phyloP scores from a whole-genome alignment of 2,888 invertebrate species.

The Elmis aenea region DNA sequence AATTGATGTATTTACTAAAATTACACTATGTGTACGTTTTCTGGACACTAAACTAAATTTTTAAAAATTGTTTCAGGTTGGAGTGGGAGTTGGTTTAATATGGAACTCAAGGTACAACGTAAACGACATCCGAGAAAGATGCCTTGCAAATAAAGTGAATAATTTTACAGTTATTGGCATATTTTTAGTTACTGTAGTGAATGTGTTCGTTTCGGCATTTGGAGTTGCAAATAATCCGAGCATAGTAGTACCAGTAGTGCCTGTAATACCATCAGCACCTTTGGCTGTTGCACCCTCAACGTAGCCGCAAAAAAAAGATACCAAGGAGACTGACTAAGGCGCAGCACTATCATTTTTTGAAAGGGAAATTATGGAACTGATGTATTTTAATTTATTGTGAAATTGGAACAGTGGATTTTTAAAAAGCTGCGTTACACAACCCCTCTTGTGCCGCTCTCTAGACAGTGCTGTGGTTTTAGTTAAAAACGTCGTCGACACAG shows the following conservation, averaged over 20 bases:
- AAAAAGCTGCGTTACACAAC: too few relatives aligned
- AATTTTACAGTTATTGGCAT: slow-evolving; percentile 79
- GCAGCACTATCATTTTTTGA: background rate
- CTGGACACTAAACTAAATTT: too few relatives aligned
- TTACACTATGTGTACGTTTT: too few relatives aligned
- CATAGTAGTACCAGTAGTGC: too few relatives aligned
- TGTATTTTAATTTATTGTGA: background rate
- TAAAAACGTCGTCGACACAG: too few relatives aligned
- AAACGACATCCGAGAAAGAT: slow-evolving; percentile 65
- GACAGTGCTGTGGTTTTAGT: too few relatives aligned
- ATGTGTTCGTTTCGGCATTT: slow-evolving; percentile 85
- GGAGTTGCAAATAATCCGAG: slow-evolving; percentile 67
- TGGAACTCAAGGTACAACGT: slow-evolving; percentile 79
- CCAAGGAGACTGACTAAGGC: too few relatives aligned
- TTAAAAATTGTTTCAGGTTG: slow-evolving; percentile 60
- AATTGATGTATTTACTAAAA: too few relatives aligned
- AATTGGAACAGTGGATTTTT: too few relatives aligned
- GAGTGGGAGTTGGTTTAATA: slow-evolving; percentile 78
- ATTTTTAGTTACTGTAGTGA: slow-evolving; percentile 79
- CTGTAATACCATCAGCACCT: background rate
- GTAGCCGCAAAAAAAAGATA: too few relatives aligned
- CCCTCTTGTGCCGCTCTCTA: too few relatives aligned
- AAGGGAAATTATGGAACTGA: background rate
- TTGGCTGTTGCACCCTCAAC: too few relatives aligned
- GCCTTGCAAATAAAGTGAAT: slow-evolving; percentile 72